Conservation (phyloP, 2,113 vertebrate species). For the Murina feae region DNA sequence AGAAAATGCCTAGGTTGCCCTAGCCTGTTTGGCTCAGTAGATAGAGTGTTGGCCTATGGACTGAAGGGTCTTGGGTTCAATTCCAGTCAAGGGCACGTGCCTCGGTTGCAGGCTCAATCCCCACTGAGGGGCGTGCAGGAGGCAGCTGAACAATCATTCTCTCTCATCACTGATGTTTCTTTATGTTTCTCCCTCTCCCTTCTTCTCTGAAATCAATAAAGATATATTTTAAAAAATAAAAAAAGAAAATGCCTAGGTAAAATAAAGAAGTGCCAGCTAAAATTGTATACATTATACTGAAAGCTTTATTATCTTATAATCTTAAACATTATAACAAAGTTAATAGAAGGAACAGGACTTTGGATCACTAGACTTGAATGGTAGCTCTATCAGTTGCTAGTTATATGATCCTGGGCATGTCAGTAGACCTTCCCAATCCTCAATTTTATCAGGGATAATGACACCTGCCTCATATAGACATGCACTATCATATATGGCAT, state of each 20-base stretch:
- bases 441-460: not conserved
- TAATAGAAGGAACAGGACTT: not conserved
- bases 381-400: not conserved
- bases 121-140: too few relatives aligned
- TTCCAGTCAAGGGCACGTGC: too few relatives aligned
- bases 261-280: conserved; percentile 14
- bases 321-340: not conserved
- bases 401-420: not conserved
- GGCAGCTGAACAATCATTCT: too few relatives aligned
- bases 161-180: too few relatives aligned
- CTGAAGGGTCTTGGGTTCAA: too few relatives aligned
- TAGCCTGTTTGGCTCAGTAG: too few relatives aligned
- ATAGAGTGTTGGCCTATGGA: too few relatives aligned
- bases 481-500: not conserved
- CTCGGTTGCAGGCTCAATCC: too few relatives aligned
- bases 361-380: not conserved
- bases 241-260: conserved; percentile 21
- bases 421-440: not conserved
- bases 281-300: not conserved
- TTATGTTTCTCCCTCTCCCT: too few relatives aligned
- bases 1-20: not conserved
- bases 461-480: not conserved
- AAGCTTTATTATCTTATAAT: not conserved
- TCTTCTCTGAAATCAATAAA: too few relatives aligned
- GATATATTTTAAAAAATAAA: not conserved